These are phyloP conservation scores for Mizuhopecten yessoensis DNA, from an alignment of 1,140 invertebrate species.

Conservation along the genomic window DNA sequence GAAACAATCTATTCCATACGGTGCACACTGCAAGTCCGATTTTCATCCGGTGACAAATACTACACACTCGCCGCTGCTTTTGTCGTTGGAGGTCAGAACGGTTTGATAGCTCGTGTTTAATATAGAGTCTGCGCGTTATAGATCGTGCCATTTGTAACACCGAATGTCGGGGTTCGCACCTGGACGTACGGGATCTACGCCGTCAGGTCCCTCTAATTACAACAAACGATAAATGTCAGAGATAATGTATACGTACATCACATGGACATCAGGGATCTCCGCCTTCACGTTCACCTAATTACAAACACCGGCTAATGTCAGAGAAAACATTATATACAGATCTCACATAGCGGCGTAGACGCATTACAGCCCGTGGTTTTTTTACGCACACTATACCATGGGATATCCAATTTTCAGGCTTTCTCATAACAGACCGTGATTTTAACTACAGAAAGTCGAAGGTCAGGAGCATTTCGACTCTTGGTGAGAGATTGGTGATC, in stretches of 20 bases:
- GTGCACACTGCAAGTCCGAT: not conserved
- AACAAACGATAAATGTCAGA: not conserved
- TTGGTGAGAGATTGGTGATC: conserved; percentile 9
- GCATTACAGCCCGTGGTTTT: conserved; percentile 9
- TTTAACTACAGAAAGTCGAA: not conserved
- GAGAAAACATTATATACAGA: not conserved
- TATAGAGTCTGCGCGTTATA: not conserved
- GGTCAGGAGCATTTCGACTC: not conserved
- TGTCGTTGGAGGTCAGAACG: no score
- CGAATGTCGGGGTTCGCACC: not conserved
- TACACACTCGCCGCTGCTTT: not conserved
- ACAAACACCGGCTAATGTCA: not conserved
- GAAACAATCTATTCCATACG: not conserved
- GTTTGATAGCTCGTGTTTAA: not conserved
- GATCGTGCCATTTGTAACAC: not conserved
- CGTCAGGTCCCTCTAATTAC: no score
- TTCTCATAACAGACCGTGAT: not conserved
- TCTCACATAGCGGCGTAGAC: not conserved
- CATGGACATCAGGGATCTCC: not conserved
- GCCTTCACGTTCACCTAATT: not conserved
- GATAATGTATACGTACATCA: no score
- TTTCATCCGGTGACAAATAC: not conserved
- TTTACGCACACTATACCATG: not conserved
- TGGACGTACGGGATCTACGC: not conserved
- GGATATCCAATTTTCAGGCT: not conserved